Base-by-base conservation (phyloP, 37 sponge, comb jelly and placozoan genomes). In the Ianthella basta region DNA sequence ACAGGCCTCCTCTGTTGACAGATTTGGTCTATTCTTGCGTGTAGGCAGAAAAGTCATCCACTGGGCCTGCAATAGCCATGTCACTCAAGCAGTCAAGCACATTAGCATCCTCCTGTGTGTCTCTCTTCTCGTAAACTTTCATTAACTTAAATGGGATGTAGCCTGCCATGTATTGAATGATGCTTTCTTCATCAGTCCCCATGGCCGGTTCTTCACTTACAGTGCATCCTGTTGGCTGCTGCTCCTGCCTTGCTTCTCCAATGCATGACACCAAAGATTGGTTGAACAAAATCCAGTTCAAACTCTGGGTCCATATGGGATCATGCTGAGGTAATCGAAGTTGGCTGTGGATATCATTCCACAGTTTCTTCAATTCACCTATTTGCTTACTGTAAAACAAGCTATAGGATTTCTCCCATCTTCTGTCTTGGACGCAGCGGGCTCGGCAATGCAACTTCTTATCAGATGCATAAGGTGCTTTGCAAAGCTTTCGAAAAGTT, bases 21-120 rank as follows among this genome's bases (percentile, higher is more conserved):
- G 68, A 13, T 66, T 15, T 13, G 13, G 68, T 66, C 68, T 27
- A 66, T n/a, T 66, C 68, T n/a, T 66, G 19, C 13, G 68, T 66
- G 68, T 66, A 66, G 27, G 68, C 68, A 66, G 13, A 66, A 14
- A 66, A n/a, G 68, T 66, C 68, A 66, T 66, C 68, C 27, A 14
- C 68, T 23, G 68, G 27, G 13, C 68, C 68, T 14, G 29, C 19
- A 24, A 24, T 12, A 24, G 68, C 68, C 68, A 66, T 24, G 15
- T 66, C 23, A 66, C 68, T 66, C 25, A 66, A 23, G 68, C 68
- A 66, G 29, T 23, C 27, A 13, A 66, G 25, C 15, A 66, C 27
- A 23, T 27, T 24, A 27, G 68, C 68, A 66, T 15, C 68, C 29
- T 66, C 68, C 23, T 66, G 25, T 14, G 68, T 66, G 68, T 66